phyloP scores from a whole-genome alignment of 2,888 invertebrate species.

The Lysandra bellargus region DNA sequence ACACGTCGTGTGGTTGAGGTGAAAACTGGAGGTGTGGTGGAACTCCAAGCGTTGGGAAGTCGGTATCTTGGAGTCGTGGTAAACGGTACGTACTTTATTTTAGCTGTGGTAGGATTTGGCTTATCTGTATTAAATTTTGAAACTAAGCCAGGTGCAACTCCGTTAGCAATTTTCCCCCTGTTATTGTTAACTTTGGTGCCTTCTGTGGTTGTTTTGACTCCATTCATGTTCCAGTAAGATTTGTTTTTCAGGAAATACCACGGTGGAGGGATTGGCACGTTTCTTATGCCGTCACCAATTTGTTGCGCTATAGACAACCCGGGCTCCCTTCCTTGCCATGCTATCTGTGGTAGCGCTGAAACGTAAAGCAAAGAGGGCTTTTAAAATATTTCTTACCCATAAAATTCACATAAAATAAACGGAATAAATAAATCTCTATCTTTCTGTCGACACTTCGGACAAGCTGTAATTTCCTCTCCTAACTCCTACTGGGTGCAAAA shows the following conservation, averaged over 20 bases:
- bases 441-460: too few species aligned
- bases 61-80: neutral
- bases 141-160: neutral
- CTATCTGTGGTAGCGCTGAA: neutral
- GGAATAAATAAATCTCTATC: too few species aligned
- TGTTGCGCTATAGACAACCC: slow-evolving; percentile 11
- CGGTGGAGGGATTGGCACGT: neutral
- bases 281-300: neutral
- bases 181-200: neutral
- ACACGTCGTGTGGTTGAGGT: neutral
- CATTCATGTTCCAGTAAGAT: neutral
- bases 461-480: too few species aligned
- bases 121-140: neutral
- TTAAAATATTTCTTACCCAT: neutral
- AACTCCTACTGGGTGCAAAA: too few species aligned
- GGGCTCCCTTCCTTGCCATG: neutral
- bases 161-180: neutral
- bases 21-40: neutral
- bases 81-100: neutral
- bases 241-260: slow-evolving; percentile 14
- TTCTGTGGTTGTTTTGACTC: neutral
- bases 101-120: neutral
- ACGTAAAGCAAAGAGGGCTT: neutral
- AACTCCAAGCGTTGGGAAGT: neutral
- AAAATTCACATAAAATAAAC: too few species aligned